Conservation (phyloP, 2,888 invertebrate species). For the Adelognathus sp. region DNA sequence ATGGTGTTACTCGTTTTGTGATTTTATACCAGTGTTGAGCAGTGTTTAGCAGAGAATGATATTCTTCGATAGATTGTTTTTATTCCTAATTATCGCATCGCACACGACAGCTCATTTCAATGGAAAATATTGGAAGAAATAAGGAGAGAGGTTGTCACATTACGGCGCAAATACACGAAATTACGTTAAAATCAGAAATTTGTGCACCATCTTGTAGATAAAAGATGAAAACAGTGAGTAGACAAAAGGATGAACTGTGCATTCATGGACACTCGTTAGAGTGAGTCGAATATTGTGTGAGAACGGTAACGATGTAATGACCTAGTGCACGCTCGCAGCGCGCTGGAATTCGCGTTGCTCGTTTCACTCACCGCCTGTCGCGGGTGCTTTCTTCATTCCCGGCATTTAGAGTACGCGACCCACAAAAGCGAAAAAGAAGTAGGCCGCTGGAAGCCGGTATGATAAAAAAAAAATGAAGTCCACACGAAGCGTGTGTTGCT, state of each 20-base stretch:
- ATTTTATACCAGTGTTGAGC: no score
- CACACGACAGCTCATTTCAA: no score
- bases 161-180: no score
- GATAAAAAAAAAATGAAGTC: constrained; percentile 46
- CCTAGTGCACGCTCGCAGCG: background rate
- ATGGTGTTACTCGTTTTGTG: background rate
- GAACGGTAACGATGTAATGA: background rate
- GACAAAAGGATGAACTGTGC: background rate
- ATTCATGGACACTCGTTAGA: background rate
- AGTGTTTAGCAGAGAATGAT: no score
- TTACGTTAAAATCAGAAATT: no score
- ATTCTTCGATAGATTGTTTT: no score
- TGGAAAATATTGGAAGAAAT: background rate
- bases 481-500: constrained; percentile 30
- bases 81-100: no score
- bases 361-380: background rate
- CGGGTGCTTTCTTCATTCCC: constrained; percentile 29
- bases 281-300: background rate
- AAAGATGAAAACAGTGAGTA: background rate
- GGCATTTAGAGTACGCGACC: constrained; percentile 34
- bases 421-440: constrained; percentile 29
- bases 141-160: no score
- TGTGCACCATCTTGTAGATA: no score
- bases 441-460: constrained; percentile 21
- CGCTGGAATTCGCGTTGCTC: background rate